These are phyloP conservation scores for Fragum sueziense DNA, from an alignment of 2,888 invertebrate genomes.

Conservation along the genomic window DNA sequence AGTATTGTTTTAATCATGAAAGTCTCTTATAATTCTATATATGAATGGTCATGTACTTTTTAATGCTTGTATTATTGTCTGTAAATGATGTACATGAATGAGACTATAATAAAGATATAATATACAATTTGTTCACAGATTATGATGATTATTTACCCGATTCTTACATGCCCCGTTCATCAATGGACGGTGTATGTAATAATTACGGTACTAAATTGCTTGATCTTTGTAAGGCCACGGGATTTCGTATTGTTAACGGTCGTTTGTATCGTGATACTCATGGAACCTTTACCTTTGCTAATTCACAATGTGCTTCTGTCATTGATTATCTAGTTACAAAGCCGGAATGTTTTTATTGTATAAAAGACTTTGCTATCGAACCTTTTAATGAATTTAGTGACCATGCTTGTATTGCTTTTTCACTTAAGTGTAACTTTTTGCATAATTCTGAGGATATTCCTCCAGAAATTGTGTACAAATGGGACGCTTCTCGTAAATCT, in stretches of 20 bases:
- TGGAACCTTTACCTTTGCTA: neutral
- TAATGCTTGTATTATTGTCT: too few species aligned
- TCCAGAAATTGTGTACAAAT: neutral
- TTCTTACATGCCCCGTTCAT: neutral
- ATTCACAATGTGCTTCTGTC: neutral
- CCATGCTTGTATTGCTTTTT: constrained; percentile 8
- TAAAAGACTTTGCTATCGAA: neutral
- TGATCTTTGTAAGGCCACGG: constrained; percentile 11
- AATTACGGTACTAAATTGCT: neutral
- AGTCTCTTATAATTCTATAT: too few species aligned
- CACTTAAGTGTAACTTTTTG: neutral
- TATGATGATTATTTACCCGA: neutral
- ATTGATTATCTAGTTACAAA: constrained; percentile 9
- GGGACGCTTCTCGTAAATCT: neutral
- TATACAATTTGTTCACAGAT: too few species aligned
- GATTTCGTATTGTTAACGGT: constrained; percentile 6
- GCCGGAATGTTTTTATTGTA: neutral
- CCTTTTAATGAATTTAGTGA: constrained; percentile 4
- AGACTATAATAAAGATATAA: too few species aligned
- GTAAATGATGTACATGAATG: too few species aligned
- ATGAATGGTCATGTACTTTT: too few species aligned
- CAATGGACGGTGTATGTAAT: neutral
- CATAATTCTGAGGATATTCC: neutral
- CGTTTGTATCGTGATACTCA: neutral
- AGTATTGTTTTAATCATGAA: too few species aligned